Base-by-base conservation (phyloP, 2,888 invertebrate genomes). In the Eupithecia dodoneata region DNA sequence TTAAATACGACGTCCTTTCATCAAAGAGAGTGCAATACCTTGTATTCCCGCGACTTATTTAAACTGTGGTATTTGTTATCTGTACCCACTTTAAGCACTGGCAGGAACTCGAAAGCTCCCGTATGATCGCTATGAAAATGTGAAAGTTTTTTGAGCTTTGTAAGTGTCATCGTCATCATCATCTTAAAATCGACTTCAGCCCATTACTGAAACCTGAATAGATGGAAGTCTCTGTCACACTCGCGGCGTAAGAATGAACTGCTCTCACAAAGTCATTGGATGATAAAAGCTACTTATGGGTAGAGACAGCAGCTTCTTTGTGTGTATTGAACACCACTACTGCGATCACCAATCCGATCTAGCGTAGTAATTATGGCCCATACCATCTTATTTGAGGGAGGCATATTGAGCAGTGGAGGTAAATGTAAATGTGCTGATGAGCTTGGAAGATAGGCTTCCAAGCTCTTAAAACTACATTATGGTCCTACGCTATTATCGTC, bases 1-100 rank as follows among this genome's bases (percentile, higher is more conserved):
- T 69, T 45, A n/a, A 45, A 69, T 45, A 70, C 70, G 66, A 70
- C 73, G 74, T 71, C 76, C 75, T 72, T 75, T 75, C 75, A 75
- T 79, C 76, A 90, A 88, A 85, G 82, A 86, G 88, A 92, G 90
- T 91, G 90, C 86, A 84, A 86, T 88, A 89, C 87, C 89, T 87
- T 92, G 91, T 92, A 87, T 83, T 82, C 83, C n/a, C 55, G 10
- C 41, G 67, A 70, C 70, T 45, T 75, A 49, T 74, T 79, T 79
- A 73, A 79, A 74, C 76, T 78, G 76, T 76, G 18, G 72, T 73
- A 18, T 78, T 71, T 78, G 71, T 72, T 76, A 67, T 76, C 67
- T 73, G 74, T 63, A 55, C 42, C 59, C 30, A 59, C 10, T 30
- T 12, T 42, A 66, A 42, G 10, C 41, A 13, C 41, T 42, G 18